Base-by-base conservation (phyloP, 2,888 invertebrate species). In the Lepetodrilus schrolli region DNA sequence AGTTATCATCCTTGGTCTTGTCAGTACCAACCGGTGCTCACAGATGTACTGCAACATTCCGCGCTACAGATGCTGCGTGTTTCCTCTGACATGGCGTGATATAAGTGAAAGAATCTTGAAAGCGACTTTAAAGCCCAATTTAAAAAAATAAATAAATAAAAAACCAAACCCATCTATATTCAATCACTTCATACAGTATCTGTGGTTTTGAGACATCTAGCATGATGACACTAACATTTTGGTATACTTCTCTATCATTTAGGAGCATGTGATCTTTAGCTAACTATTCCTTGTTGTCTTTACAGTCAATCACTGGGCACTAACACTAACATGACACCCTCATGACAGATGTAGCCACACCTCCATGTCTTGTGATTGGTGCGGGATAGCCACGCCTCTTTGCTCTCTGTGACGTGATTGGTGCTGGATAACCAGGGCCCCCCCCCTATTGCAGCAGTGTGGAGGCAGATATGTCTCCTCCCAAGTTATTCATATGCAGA, bases 221-320 rank as follows among this genome's bases (percentile, higher is more conserved):
- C 13, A 23, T 50, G 20, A 20, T 20, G 50, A 5, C 23, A 21
- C 20, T 23, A 17, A 13, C 4, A 23, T 20, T 23, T 50, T 17
- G 17, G 20, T 50, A 20, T 50, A 4, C 20, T 50, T 20, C 10
- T 17, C 21, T 5, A 20, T 4, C 10, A 20, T 50, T 17, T 23
- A 50, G 10, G 13, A 13, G 23, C 13, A 17, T 17, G 10, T 50
- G 10, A 5, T 50, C 21, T 23, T 17, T 20, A 20, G 38, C 38
- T 38, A 66, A 68, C 38, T n/a, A n/a, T 43, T 43, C 47, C 23
- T 68, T 68, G 38, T 68, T 43, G 23, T 68, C 30, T 68, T 68
- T 68, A 20, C 68, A 68, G 68, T 47, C 26, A 47, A 17, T 68
- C 68, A 38, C 68, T 68, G n/a, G 43, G 47, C 43, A 68, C 38